Evolutionary conservation across 2,888 invertebrate species (phyloP), one percentile per base, ranked within the genome.

Genomic region (Muscina levida): DNA sequence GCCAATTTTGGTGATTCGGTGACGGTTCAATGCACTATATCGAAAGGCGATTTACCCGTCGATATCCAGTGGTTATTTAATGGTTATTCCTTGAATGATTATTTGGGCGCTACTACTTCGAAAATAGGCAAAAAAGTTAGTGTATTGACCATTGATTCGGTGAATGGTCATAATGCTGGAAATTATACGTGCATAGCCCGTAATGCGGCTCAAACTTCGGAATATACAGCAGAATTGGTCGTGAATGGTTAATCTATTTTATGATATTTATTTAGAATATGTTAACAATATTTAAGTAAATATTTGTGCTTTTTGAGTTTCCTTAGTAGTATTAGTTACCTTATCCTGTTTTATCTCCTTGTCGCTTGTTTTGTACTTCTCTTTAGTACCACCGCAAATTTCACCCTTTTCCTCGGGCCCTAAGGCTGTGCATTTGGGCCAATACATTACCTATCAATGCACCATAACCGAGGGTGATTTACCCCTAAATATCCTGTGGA

Each of bases 11-110:
- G 94, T 11, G 93, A 94, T 84, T 91, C 92, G 72, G 92, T 93
- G 8, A 93, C 93, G 46, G 91, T 93, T 39, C 92, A 92, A 72
- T 94, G 94, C 88, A 92, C 93, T 71, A 93, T 94, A 39, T 92
- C 92, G n/a, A 93, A 93, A 87, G 94, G 95, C 19, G 95, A 95
- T 89, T 91, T 92, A 79, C 95, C 95, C 0, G 91, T 95, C 72
- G 91, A 92, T 82, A 93, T 95, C 72, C 90, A 90, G 37, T 95
- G 94, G 94, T 89, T 91, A 37, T 93, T 94, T 84, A 93, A 94
- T 88, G 93, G 94, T 87, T 93, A 93, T 86, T 91, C 92, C 82
- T 92, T 93, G 77, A 93, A 94, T 88, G 91, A 92, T 86, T 93
- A 92, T 79, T 85, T 92, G 90, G 88, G 91, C 53, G 87, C 88